Conservation (phyloP, 2,113 vertebrate species). For the Alces alces region DNA sequence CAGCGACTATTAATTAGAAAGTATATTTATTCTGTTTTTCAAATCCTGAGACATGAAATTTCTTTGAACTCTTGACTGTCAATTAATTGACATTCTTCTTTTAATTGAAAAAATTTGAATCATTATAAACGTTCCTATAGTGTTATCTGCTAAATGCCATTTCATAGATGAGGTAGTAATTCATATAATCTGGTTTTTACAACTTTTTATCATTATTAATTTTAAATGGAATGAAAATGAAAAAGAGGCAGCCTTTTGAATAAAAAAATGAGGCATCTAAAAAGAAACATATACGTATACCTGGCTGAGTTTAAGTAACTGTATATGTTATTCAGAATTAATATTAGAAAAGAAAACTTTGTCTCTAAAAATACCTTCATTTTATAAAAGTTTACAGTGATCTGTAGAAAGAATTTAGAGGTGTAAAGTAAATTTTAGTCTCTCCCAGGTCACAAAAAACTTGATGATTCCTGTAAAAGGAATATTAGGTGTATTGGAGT, state of each 20-base stretch:
- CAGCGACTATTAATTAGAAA: slow-evolving; percentile 36
- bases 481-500: background rate
- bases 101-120: background rate
- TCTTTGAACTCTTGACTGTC: background rate
- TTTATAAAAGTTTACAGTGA: background rate
- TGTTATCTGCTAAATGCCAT: background rate
- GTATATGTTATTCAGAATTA: background rate
- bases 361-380: background rate
- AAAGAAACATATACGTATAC: background rate
- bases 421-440: background rate
- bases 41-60: background rate
- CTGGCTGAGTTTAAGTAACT: background rate
- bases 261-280: background rate
- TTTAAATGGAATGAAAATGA: slow-evolving; percentile 29
- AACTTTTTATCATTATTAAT: background rate
- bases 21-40: slow-evolving; percentile 27
- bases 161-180: background rate
- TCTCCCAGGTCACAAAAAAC: background rate
- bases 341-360: background rate
- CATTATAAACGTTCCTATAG: background rate
- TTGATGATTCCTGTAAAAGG: background rate
- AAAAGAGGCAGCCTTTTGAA: background rate
- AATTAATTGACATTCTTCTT: background rate
- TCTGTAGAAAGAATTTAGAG: background rate
- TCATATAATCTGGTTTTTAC: background rate